Conservation (phyloP, 2,888 invertebrate species). For the Autographa pulchrina region DNA sequence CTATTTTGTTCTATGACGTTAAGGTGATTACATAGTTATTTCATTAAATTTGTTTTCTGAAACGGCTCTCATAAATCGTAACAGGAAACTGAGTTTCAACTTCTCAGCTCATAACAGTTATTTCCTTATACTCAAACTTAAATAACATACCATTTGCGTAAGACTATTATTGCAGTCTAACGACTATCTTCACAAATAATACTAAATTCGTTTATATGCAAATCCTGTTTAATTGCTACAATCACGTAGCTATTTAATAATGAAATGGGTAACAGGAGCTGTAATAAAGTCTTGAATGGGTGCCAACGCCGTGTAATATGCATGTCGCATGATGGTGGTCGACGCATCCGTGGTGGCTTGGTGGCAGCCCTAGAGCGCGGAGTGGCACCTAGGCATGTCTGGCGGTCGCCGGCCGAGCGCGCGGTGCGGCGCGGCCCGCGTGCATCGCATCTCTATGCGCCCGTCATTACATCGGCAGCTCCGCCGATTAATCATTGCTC, state of each 20-base stretch:
- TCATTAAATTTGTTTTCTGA: constrained; percentile 47
- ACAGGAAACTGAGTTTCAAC: constrained; percentile 19
- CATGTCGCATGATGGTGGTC: constrained; percentile 44
- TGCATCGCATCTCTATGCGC: constrained; percentile 60
- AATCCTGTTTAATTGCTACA: constrained; percentile 29
- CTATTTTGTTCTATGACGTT: constrained; percentile 43
- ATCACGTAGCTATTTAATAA: constrained; percentile 13
- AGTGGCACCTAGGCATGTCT: constrained; percentile 27
- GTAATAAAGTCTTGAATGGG: constrained; percentile 30
- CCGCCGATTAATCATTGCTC: constrained; percentile 85
- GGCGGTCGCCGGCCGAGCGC: constrained; percentile 19
- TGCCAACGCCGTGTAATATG: constrained; percentile 25
- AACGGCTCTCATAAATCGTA: constrained; percentile 37
- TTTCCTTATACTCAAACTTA: constrained; percentile 23
- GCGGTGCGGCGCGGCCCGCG: constrained; percentile 46
- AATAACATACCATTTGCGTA: constrained; percentile 35
- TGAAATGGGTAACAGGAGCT: constrained; percentile 19
- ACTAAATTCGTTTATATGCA: constrained; percentile 25
- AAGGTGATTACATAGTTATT: constrained; percentile 31
- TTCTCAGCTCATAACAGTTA: constrained; percentile 7
- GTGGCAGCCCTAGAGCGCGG: constrained; percentile 44
- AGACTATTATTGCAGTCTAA: constrained; percentile 39
- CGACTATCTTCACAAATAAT: constrained; percentile 32
- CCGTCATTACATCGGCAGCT: constrained; percentile 84
- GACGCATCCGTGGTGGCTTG: constrained; percentile 22